phyloP scores from a whole-genome alignment of 1,140 invertebrate species.

The Grapholita molesta region DNA sequence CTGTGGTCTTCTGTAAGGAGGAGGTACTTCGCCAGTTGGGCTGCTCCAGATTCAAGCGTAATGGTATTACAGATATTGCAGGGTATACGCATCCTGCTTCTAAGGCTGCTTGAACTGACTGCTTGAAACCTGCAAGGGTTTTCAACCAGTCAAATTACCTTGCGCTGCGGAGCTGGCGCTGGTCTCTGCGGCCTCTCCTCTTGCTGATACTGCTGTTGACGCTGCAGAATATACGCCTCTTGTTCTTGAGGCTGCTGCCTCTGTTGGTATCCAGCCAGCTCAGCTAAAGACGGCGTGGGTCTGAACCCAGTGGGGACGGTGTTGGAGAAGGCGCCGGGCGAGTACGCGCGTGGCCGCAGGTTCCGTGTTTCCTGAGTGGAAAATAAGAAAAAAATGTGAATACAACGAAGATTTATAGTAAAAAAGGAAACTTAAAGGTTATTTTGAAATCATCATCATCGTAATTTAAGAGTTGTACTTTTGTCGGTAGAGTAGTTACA shows the following conservation, averaged over 20 bases:
- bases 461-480: neutral
- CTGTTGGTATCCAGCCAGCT: constrained; percentile 19
- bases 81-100: constrained; percentile 25
- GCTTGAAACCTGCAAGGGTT: too few species aligned
- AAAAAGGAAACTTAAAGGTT: too few species aligned
- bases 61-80: too few species aligned
- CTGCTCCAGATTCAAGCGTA: too few species aligned
- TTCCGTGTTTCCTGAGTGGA: constrained; percentile 70
- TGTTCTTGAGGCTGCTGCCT: constrained; percentile 1
- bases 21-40: too few species aligned
- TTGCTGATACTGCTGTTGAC: constrained; percentile 10
- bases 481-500: too few species aligned
- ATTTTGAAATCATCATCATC: too few species aligned
- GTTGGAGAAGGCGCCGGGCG: constrained; percentile 51
- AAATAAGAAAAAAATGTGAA: too few species aligned
- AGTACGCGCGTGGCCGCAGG: constrained; percentile 62
- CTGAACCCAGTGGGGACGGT: constrained; percentile 61
- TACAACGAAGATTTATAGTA: too few species aligned
- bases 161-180: constrained; percentile 6
- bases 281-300: constrained; percentile 38
- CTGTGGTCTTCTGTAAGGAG: too few species aligned
- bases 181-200: neutral
- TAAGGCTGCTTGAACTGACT: too few species aligned
- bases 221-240: neutral
- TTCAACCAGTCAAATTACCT: neutral